Conservation (phyloP, 35 echinoderm and acorn worm genomes). For the Lytechinus variegatus region DNA sequence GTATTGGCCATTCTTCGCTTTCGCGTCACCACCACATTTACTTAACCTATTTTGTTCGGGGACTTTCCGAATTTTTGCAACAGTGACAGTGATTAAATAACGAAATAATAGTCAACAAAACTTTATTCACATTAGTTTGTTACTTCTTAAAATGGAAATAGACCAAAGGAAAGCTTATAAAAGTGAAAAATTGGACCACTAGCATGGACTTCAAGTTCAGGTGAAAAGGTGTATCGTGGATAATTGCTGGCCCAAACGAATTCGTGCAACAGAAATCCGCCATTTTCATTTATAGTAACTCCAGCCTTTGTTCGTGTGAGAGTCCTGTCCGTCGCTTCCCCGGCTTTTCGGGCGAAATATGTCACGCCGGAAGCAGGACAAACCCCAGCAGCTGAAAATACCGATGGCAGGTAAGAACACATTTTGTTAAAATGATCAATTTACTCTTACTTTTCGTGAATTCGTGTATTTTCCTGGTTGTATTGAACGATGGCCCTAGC, state of each 20-base stretch:
- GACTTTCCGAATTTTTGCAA: conserved; percentile 43
- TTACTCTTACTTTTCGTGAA: not conserved
- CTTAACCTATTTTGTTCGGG: conserved; percentile 46
- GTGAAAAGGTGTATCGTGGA: conserved; percentile 79
- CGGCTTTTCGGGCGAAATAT: conserved; percentile 98
- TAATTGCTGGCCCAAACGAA: conserved; percentile 58
- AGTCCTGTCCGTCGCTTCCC: conserved; percentile 95
- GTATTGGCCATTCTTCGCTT: conserved; percentile 40
- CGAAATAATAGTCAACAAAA: not conserved
- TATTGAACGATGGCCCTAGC: not conserved
- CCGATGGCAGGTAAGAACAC: conserved; percentile 87
- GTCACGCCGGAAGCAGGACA: conserved; percentile 99
- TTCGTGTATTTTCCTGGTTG: conserved; percentile 1
- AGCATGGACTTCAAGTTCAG: conserved; percentile 64
- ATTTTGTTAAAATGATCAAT: not conserved
- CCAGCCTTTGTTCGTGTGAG: conserved; percentile 93
- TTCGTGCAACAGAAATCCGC: conserved; percentile 70
- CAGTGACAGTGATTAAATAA: not conserved
- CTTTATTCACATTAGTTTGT: not conserved
- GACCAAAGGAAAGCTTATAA: conserved; percentile 6
- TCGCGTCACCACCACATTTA: conserved; percentile 51
- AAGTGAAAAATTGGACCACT: conserved; percentile 27
- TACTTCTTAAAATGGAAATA: conserved; percentile 16
- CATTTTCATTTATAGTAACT: conserved; percentile 95
- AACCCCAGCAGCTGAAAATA: conserved; percentile 94